Conservation (phyloP, 2,888 invertebrate species). For the Andrena bucephala region DNA sequence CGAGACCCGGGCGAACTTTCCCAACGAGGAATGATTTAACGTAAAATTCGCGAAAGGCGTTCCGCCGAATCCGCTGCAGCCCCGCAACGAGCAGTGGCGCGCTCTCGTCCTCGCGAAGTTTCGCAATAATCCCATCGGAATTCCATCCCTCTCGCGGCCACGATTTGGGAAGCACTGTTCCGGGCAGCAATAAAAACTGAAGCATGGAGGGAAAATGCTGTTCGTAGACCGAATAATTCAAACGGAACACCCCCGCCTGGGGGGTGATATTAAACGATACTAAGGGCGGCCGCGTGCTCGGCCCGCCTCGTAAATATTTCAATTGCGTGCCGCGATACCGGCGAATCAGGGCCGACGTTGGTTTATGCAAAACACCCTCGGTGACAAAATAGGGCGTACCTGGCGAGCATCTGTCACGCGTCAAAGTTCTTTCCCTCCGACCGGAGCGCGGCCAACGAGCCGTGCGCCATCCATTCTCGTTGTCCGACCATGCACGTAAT, state of each 20-base stretch:
- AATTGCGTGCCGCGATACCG: slow-evolving; percentile 27
- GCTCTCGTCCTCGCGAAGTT: slow-evolving; percentile 36
- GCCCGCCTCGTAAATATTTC: slow-evolving; percentile 47
- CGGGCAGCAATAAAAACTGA: slow-evolving; percentile 14
- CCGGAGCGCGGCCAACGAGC: slow-evolving; percentile 5
- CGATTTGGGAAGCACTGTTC: slow-evolving; percentile 17
- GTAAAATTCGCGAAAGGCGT: slow-evolving; percentile 37
- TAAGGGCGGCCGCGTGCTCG: slow-evolving; percentile 1
- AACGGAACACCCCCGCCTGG: neutral
- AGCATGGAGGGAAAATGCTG: slow-evolving; percentile 4
- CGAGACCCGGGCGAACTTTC: neutral
- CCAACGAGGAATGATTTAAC: slow-evolving; percentile 21
- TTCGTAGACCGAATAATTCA: slow-evolving; percentile 15
- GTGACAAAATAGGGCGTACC: slow-evolving; percentile 45
- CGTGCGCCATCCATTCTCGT: slow-evolving; percentile 59
- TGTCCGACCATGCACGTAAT: slow-evolving; percentile 58
- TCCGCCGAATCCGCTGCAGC: slow-evolving; percentile 25
- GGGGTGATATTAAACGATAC: slow-evolving; percentile 44
- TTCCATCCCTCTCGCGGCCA: neutral
- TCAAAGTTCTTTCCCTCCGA: slow-evolving; percentile 45
- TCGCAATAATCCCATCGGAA: slow-evolving; percentile 41
- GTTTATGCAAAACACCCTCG: slow-evolving; percentile 48
- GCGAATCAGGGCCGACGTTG: slow-evolving; percentile 27
- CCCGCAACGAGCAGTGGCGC: slow-evolving; percentile 11
- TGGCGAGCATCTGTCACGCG: slow-evolving; percentile 48